Base-by-base conservation (phyloP, 2,113 vertebrate genomes). In the Mohoua ochrocephala region DNA sequence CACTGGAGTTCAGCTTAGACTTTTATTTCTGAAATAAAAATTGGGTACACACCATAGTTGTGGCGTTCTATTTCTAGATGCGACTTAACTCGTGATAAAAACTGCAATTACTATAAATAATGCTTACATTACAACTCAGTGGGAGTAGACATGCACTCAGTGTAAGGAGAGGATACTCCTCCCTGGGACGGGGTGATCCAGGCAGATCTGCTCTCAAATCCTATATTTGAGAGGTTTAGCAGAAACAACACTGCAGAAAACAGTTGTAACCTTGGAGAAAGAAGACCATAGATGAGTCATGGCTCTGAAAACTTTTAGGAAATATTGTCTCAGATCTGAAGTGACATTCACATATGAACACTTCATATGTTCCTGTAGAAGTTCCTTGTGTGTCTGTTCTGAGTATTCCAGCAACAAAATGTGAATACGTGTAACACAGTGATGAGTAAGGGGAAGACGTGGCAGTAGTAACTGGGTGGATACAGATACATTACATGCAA, bases 11-110 rank as follows among this genome's bases (percentile, higher is more conserved):
- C 35, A 73, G 50, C 41, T 91, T 69, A 63, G 30, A 47, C 11
- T 70, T 95, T 64, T 67, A 19, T 82, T 59, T 76, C 84, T 77
- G 67, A 64, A 87, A 69, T 50, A 47, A 79, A 92, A 97, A 84
- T 33, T 83, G 20, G 5, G 59, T 85, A 23, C 13, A 54, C 23
- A 71, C 45, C 54, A 42, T 20, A 69, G 39, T 67, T 8, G 31
- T 53, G 39, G 22, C 3, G 1, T 81, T 79, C 33, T 67, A 7
- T 69, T 77, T 91, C 28, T 74, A 39, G 18, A 11, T 67, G 10
- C 4, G 5, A 39, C 35, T 78, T 77, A 57, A 59, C 19, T 57
- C 5, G 11, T 52, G 41, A 61, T 73, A 59, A 84, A 92, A 96
- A 11, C 45, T 65, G 44, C 14, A 54, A 44, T 76, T 93, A 31